Base-by-base conservation (phyloP, 2,797 vertebrate genomes). In the Scarus forsteni region DNA sequence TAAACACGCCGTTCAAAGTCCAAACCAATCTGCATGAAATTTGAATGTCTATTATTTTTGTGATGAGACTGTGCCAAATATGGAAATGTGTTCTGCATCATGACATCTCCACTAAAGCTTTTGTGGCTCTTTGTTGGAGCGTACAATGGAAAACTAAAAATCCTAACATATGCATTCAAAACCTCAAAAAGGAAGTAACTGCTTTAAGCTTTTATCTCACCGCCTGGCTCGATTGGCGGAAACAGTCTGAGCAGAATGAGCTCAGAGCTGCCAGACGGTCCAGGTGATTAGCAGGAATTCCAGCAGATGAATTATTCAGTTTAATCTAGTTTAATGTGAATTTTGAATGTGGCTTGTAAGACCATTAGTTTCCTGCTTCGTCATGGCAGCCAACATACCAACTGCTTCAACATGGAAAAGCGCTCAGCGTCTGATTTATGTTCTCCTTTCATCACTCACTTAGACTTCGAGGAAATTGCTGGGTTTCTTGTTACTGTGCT, bases 301-400 rank as follows among this genome's bases (percentile, higher is more conserved):
- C 3, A 0, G 7, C 42, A 57, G 18, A 55, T 63, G 60, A 75
- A 69, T 73, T 42, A 68, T 63, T 50, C 27, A 16, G n/a, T 59
- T 66, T 56, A 34, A 46, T 58, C 6, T 19, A 3, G 48, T 42
- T 70, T 12, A 15, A 12, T 39, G 12, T 11, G 5, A 34, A 12
- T 15, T 19, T n/a, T 51, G 14, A 60, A 36, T 46, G 50, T 65
- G 77, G 57, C 18, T 18, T 9, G 2, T 5, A 16, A 49, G 12
- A 42, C 34, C 10, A n/a, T 15, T 44, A 14, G 9, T 59, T 53
- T 35, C 12, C 7, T 55, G 35, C 36, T 6, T 62, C 1, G 0
- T 52, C 27, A 60, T 57, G 5, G 18, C 38, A 34, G 10, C 45
- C 43, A 39, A n/a, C 38, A 61, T n/a, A 42, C 35, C 38, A 0